Conservation (phyloP, 2,113 vertebrate species). For the Salminus brasiliensis region DNA sequence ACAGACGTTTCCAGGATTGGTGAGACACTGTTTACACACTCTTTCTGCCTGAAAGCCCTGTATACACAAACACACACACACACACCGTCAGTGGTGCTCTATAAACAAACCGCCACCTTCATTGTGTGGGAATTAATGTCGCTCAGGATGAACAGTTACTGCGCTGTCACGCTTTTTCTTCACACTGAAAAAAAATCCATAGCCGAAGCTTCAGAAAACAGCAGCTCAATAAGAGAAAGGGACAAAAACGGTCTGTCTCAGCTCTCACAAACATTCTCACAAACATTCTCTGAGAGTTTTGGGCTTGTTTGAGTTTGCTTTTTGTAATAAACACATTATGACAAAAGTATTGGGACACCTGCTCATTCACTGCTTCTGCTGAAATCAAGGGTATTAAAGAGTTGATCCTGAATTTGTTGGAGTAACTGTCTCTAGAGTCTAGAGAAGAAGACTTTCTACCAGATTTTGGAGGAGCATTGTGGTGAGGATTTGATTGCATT, state of each 20-base stretch:
- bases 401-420: no score
- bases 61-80: slow-evolving; percentile 8
- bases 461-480: no score
- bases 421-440: no score
- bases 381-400: no score
- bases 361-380: no score
- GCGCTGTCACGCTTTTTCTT: slow-evolving; percentile 20
- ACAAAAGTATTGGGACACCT: no score
- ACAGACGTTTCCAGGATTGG: not conserved
- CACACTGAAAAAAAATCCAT: slow-evolving; percentile 25
- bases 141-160: slow-evolving; percentile 32
- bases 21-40: not conserved
- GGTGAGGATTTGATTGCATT: no score
- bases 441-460: no score
- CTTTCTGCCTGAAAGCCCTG: not conserved
- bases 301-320: no score
- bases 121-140: slow-evolving; percentile 39
- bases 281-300: not conserved
- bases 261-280: not conserved
- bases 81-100: not conserved
- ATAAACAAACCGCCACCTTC: slow-evolving; percentile 7
- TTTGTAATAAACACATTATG: no score
- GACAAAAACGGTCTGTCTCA: slow-evolving; percentile 24
- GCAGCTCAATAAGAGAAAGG: slow-evolving; percentile 1
- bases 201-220: not conserved